Evolutionary conservation across 2,113 vertebrate genomes (phyloP).

Genomic region (Colossoma macropomum): DNA sequence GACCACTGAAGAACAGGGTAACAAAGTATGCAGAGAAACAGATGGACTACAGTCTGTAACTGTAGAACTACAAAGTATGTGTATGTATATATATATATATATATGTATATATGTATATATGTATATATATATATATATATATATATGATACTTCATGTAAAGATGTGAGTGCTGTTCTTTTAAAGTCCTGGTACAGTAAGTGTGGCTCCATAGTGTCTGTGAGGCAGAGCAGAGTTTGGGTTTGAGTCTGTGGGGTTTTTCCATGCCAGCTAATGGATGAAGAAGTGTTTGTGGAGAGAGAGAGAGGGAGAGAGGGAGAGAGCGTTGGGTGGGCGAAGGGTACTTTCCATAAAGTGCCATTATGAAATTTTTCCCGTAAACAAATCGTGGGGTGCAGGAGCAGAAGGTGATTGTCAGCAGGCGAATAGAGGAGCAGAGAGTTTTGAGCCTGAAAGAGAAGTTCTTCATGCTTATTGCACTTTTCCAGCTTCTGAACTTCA

Average conservation of each 20-base stretch:
- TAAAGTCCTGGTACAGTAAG: constrained; percentile 45
- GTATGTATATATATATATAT: no score
- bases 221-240: constrained; percentile 54
- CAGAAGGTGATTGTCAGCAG: neutral
- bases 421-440: neutral
- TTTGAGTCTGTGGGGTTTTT: constrained; percentile 64
- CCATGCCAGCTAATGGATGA: constrained; percentile 70
- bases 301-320: no score
- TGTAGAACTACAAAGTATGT: no score
- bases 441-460: neutral
- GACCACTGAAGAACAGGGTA: no score
- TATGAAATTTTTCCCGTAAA: constrained; percentile 34
- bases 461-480: neutral
- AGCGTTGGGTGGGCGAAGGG: neutral
- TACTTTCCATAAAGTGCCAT: constrained; percentile 27
- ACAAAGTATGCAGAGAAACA: no score
- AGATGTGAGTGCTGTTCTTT: constrained; percentile 40
- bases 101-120: no score
- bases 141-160: no score
- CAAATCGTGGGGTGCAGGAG: constrained; percentile 1
- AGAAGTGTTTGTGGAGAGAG: constrained; percentile 45
- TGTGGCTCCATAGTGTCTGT: constrained; percentile 39
- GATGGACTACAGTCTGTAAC: no score
- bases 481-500: neutral
- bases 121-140: no score